These are phyloP conservation scores for Pristionchus entomophagus DNA, from an alignment of 2,888 invertebrate genomes.

Conservation along the genomic window DNA sequence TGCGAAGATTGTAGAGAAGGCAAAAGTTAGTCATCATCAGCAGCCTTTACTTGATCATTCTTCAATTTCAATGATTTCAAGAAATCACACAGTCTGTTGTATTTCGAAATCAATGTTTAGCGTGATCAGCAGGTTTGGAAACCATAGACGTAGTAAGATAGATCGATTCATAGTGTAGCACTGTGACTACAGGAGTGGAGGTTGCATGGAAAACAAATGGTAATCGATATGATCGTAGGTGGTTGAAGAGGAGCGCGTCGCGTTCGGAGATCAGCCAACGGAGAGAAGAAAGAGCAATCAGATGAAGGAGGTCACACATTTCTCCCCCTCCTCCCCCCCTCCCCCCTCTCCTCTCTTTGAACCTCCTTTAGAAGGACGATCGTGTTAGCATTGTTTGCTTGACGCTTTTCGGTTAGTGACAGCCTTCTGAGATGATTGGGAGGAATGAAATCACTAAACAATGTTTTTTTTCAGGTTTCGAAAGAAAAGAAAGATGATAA, in stretches of 20 bases:
- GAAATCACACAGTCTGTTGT: background rate
- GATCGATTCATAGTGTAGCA: background rate
- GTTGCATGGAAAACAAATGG: background rate
- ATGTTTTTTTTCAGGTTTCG: background rate
- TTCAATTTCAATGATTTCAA: background rate
- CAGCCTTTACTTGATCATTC: background rate
- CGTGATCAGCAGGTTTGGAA: background rate
- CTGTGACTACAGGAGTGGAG: too few relatives aligned
- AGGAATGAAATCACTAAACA: background rate
- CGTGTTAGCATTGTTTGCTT: background rate
- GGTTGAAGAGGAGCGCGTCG: constrained; percentile 57
- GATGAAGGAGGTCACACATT: background rate
- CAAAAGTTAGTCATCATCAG: constrained; percentile 58
- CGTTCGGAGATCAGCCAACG: background rate
- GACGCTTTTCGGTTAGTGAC: too few relatives aligned
- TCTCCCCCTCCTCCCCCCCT: too few relatives aligned
- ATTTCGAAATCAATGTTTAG: constrained; percentile 11
- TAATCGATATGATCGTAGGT: constrained; percentile 53
- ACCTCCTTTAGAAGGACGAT: background rate
- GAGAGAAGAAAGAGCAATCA: constrained; percentile 27
- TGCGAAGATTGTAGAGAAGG: constrained; percentile 62
- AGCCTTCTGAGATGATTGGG: too few relatives aligned
- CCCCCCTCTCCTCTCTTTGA: constrained; percentile 8
- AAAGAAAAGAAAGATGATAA: constrained; percentile 6
- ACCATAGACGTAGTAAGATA: too few relatives aligned